Percentiles rank a stretch among this genome's conserved stretches.
These are phyloP conservation scores for Halocaridina rubra DNA, from an alignment of 2,888 invertebrate species.

Conservation along the genomic window DNA sequence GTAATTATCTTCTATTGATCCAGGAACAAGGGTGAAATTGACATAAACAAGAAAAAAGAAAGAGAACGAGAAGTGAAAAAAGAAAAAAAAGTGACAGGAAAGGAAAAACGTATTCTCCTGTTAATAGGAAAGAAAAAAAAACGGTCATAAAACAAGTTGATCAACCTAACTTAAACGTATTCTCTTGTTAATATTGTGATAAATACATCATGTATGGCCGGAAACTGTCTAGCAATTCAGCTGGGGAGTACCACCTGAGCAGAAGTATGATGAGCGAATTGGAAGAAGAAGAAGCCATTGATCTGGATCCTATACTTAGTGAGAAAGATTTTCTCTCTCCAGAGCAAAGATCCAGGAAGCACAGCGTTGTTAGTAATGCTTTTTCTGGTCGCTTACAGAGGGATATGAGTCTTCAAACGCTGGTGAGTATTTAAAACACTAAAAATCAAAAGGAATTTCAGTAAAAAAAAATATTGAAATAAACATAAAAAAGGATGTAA, in stretches of 20 bases:
- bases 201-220: not conserved
- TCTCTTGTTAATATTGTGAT: no score
- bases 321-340: not conserved
- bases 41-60: not conserved
- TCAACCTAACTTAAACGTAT: no score
- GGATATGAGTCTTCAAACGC: conserved; percentile 1
- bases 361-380: conserved; percentile 6
- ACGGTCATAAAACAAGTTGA: no score
- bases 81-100: not conserved
- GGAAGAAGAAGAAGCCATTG: not conserved
- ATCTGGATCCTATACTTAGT: not conserved
- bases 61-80: not conserved
- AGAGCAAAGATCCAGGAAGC: not conserved
- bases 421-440: not conserved
- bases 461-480: not conserved
- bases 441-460: not conserved
- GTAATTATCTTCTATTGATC: no score
- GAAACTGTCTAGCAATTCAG: not conserved
- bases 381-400: not conserved
- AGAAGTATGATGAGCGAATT: not conserved
- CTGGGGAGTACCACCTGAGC: not conserved
- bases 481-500: no score
- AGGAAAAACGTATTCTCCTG: no score
- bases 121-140: no score
- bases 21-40: no score